Base-by-base conservation (phyloP, 2,113 vertebrate genomes). In the Thamnophis sirtalis region DNA sequence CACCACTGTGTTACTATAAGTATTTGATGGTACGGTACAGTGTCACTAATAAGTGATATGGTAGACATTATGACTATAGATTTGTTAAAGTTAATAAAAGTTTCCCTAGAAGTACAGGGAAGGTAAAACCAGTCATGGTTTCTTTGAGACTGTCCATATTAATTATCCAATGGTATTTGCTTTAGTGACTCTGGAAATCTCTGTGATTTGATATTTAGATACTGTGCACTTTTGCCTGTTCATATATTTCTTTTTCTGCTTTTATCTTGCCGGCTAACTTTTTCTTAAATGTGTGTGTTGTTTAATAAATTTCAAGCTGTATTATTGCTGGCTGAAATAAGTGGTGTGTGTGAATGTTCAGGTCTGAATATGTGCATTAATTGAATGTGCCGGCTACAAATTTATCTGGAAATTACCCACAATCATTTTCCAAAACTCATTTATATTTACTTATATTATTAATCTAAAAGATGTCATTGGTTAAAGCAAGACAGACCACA, bases 401-500 rank as follows among this genome's bases (percentile, higher is more conserved):
- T 19, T 33, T 21, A 43, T 21, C 33, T 80, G 33, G 15, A 80
- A 80, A 21, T 21, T 80, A 43, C 1, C 17, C 33, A 80, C n/a
- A 80, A 80, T 80, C 17, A 38, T 80, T 80, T 80, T 9, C 33
- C 73, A 80, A 43, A 68, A n/a, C 4, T n/a, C 63, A 68, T 68
- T 68, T 33, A 33, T 68, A 68, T 68, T 68, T 19, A 19, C 1
- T 33, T 26, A 51, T 58, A 68, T 53, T 33, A 54, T 33, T 68
- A 68, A 33, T 53, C n/a, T 89, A 33, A 96, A 60, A 91, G 89
- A 95, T 73, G 54, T 84, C 26, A 90, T 50, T 68, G 92, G 90
- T 91, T 50, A 95, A 94, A 90, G 93, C 80, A 92, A 95, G 96
- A 73, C 85, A 86, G 88, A 95, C 89, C 86, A 92, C 92, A 48